Conservation (phyloP, 2,888 invertebrate genomes). For the Smittia sp. region DNA sequence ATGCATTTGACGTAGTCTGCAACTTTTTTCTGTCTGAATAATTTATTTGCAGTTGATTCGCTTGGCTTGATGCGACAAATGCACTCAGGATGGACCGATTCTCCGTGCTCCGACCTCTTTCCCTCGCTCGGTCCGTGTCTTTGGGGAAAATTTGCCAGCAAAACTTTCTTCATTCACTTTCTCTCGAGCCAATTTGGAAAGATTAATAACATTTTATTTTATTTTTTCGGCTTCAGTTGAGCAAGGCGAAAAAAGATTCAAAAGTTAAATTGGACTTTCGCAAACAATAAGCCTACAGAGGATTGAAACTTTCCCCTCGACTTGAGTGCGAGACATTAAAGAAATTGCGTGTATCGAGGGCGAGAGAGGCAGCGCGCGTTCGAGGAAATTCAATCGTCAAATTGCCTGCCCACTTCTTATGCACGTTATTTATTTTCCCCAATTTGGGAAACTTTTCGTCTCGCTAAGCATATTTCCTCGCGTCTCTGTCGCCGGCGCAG, state of each 20-base stretch:
- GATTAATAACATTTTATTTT: conserved; percentile 17
- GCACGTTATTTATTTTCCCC: neutral
- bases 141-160: too few species aligned
- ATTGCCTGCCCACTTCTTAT: neutral
- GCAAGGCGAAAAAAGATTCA: conserved; percentile 23
- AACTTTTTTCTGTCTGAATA: neutral
- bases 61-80: neutral
- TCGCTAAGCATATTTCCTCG: neutral
- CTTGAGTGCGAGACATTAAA: conserved; percentile 4
- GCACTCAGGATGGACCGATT: too few species aligned
- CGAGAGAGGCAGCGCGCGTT: neutral
- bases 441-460: neutral
- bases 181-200: neutral
- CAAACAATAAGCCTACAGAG: conserved; percentile 31
- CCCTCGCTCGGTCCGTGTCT: neutral
- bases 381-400: neutral
- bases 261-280: conserved; percentile 37
- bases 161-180: neutral
- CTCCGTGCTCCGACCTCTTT: too few species aligned
- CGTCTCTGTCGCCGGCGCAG: too few species aligned
- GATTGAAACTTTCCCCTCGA: neutral
- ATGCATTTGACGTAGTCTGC: conserved; percentile 5
- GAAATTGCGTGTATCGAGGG: neutral
- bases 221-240: neutral
- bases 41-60: neutral